A percentile compares a stretch with the other conserved stretches of the same genome.
These are phyloP conservation scores for Ceratothoa steindachneri DNA, from an alignment of 2,888 invertebrate genomes.

Conservation along the genomic window DNA sequence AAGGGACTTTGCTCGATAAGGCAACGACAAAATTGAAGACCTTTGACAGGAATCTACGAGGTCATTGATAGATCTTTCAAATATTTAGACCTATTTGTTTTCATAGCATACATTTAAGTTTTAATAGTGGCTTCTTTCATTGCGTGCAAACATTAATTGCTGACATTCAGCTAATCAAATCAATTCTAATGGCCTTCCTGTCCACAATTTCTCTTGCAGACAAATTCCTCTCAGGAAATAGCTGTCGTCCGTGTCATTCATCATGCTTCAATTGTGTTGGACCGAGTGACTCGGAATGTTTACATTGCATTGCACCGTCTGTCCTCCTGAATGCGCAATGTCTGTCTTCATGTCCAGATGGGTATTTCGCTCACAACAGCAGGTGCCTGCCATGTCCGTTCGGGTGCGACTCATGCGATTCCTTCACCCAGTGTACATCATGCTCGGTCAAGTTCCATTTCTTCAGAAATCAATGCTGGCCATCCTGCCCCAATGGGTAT, in stretches of 20 bases:
- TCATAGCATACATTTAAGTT: too few relatives aligned
- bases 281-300: conserved; percentile 36
- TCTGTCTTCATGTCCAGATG: conserved; percentile 78
- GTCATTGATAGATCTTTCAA: too few relatives aligned
- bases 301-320: conserved; percentile 37
- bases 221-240: conserved; percentile 62
- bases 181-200: too few relatives aligned
- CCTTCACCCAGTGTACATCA: conserved; percentile 64
- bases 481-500: conserved; percentile 62
- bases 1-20: too few relatives aligned
- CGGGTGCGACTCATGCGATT: conserved; percentile 67
- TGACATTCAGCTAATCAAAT: too few relatives aligned
- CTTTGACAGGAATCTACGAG: too few relatives aligned
- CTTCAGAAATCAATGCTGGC: conserved; percentile 70
- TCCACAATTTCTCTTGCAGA: too few relatives aligned
- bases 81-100: too few relatives aligned
- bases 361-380: conserved; percentile 61
- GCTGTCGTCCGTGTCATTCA: conserved; percentile 66
- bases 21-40: too few relatives aligned
- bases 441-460: conserved; percentile 64
- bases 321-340: conserved; percentile 25
- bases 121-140: too few relatives aligned
- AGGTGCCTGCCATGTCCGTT: conserved; percentile 65
- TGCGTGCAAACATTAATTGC: too few relatives aligned
- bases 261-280: conserved; percentile 67